These are phyloP conservation scores for Bufo gargarizans DNA, from an alignment of 2,113 vertebrate species.

Conservation along the genomic window DNA sequence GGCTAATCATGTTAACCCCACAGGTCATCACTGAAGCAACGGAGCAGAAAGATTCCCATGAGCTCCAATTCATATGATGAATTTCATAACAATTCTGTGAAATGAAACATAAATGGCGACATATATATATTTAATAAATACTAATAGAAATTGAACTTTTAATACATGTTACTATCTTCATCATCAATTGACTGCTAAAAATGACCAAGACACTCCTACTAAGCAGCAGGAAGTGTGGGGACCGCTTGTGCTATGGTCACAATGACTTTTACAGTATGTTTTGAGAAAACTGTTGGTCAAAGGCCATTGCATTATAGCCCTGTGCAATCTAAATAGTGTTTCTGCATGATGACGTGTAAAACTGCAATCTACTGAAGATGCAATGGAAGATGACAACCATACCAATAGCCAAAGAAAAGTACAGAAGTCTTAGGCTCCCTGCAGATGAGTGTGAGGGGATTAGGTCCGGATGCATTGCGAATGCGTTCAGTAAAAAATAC, in stretches of 20 bases:
- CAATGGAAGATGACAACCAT: neutral
- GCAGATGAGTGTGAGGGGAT: too few species aligned
- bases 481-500: too few species aligned
- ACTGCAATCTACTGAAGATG: neutral
- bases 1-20: neutral
- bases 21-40: constrained; percentile 29
- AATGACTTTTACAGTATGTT: neutral
- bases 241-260: neutral
- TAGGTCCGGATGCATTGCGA: too few species aligned
- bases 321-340: neutral
- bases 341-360: constrained; percentile 1
- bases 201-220: neutral
- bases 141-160: neutral
- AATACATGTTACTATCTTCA: neutral
- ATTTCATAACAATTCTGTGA: neutral
- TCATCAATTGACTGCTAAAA: neutral
- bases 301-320: neutral
- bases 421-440: neutral
- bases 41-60: neutral
- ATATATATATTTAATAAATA: neutral
- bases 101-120: neutral
- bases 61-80: neutral
- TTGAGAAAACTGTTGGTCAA: neutral
- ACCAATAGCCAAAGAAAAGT: neutral
- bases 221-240: neutral